Base-by-base conservation (phyloP, 2,797 vertebrate genomes). In the Gastrophryne carolinensis region DNA sequence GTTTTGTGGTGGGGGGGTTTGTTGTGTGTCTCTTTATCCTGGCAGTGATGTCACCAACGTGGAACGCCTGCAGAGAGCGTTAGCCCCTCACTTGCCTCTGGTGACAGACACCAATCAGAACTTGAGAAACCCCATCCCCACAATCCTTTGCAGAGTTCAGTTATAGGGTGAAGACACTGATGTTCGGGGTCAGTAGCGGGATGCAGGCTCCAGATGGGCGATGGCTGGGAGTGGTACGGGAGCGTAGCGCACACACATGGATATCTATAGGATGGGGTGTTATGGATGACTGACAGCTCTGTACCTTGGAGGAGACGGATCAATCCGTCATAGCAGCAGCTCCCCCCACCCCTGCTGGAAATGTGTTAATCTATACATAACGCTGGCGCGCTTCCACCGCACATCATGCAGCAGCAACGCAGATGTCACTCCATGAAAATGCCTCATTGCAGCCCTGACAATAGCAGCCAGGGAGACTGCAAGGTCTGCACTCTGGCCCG, bases 351-450 rank as follows among this genome's bases (percentile, higher is more conserved):
- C 41, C 44, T 34, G 19, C 60, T 26, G 29, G 12, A 39, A 39
- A 72, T 23, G 61, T 73, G 72, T 17, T 66, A 74, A 57, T 62
- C 69, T 62, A 62, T 72, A 72, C 69, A 61, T 52, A 13, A 58
- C 21, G 35, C 52, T 49, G 72, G 72, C 72, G 34, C 12, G 3
- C 17, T 27, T 54, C 72, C 72, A 66, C 13, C 26, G 13, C 13
- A n/a, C 44, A 56, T 49, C 62, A 74, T 41, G n/a, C 41, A 49
- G 72, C 57, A 61, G 69, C 53, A 53, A 52, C 72, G 30, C 72
- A 54, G 58, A 58, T 65, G 72, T 54, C 50, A 44, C 39, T 50
- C 23, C 5, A 2, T 50, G 57, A 35, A 32, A 58, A 12, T 11
- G 4, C 53, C 26, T 21, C 35, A 23, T 30, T 5, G 10, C 23